Base-by-base conservation (phyloP, 2,113 vertebrate genomes). In the Gobiocypris rarus region DNA sequence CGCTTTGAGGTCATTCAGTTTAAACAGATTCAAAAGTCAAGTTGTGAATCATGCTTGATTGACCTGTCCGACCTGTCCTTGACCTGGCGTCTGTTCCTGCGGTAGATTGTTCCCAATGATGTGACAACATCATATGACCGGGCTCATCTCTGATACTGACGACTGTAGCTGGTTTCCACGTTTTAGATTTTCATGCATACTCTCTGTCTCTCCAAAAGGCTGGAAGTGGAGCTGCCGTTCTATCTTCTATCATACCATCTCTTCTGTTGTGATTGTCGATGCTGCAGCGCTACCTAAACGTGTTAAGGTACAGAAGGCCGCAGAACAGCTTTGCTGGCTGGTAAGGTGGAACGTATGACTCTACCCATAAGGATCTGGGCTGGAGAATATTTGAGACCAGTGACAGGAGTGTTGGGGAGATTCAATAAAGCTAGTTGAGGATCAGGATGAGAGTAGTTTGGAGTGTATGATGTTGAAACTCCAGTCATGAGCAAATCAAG, bases 111-210 rank as follows among this genome's bases (percentile, higher is more conserved):
- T 1, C 75, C 83, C 41, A 19, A 8, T 79, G 75, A 54, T 79
- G 83, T 78, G 48, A 84, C 19, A 22, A 80, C 63, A 43, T 82
- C 67, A 0, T 79, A 80, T 17, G 75, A 84, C 10, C 48, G 13
- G 83, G 83, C 50, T 84, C 83, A 24, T 84, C 75, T 41, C 75
- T 43, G 61, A 80, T 31, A 14, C n/a, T 84, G 61, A 56, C 83
- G 19, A 79, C 74, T 26, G 75, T 31, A 22, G 83, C 74, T 54
- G 74, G 75, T 65, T 80, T 28, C 65, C 76, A 81, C 45, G 59
- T 24, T 71, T 58, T 54, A 31, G 22, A n/a, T n/a, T 58, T 15
- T 58, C 56, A n/a, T 10, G 9, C n/a, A 58, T 58, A 58, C 22
- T 58, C 54, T 58, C 54, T 58, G 22, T n/a, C 54, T 15, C 54